Conservation (phyloP, 2,797 vertebrate genomes). For the Nannoperca obscura region DNA sequence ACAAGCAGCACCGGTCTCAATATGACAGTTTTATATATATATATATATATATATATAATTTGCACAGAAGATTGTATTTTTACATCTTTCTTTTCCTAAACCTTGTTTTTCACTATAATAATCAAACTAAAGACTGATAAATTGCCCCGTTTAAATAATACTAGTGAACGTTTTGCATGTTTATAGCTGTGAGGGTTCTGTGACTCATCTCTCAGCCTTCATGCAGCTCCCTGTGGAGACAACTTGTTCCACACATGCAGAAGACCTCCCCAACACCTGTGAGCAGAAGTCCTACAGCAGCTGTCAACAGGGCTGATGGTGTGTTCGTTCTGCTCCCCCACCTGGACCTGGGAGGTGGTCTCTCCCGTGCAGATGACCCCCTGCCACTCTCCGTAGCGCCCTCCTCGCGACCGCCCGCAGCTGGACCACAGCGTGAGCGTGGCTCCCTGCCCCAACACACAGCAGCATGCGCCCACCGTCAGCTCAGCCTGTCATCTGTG, state of each 20-base stretch:
- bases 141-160: not conserved
- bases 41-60: no score
- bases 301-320: no score
- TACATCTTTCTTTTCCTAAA: not conserved
- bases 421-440: constrained; percentile 96
- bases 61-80: not conserved
- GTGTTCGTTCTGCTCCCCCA: constrained; percentile 51
- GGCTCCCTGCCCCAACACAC: constrained; percentile 86
- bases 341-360: constrained; percentile 94
- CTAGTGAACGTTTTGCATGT: not conserved
- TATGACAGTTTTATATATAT: no score
- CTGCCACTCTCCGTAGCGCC: constrained; percentile 94
- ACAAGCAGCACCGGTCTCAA: not conserved
- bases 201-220: not conserved
- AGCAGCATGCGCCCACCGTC: constrained; percentile 61
- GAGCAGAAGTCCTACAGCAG: not conserved
- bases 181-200: not conserved
- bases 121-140: not conserved
- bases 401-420: constrained; percentile 93
- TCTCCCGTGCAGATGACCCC: constrained; percentile 95
- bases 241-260: not conserved
- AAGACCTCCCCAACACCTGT: not conserved
- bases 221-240: no score
- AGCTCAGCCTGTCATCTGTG: constrained; percentile 56
- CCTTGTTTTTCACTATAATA: not conserved